These are phyloP conservation scores for Tenualosa ilisha DNA, from an alignment of 2,797 vertebrate genomes.

Conservation along the genomic window DNA sequence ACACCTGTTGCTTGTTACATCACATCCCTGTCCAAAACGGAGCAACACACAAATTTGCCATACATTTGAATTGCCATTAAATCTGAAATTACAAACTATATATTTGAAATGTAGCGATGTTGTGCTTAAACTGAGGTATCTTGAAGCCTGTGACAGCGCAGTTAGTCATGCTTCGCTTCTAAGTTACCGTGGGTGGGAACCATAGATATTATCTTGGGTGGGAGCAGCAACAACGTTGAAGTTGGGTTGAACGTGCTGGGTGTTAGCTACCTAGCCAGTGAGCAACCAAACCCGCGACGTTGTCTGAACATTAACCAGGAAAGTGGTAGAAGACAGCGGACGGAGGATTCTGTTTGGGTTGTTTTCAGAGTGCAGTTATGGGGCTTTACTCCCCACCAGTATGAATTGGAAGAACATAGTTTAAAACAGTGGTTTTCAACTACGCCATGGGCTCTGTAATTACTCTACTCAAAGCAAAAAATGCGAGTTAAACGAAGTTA, in stretches of 20 bases:
- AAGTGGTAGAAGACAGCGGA: not conserved
- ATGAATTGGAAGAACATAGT: slow-evolving; percentile 34
- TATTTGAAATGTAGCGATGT: too few relatives aligned
- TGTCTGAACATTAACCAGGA: slow-evolving; percentile 2
- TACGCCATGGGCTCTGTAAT: slow-evolving; percentile 24
- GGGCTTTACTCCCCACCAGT: slow-evolving; percentile 38
- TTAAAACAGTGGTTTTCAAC: slow-evolving; percentile 34
- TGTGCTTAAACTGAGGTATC: not conserved
- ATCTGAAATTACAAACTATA: too few relatives aligned
- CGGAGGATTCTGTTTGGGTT: not conserved
- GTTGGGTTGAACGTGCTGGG: not conserved
- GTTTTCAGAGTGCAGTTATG: slow-evolving; percentile 26
- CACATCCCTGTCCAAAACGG: not conserved
- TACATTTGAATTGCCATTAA: too few relatives aligned
- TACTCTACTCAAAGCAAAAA: slow-evolving; percentile 36
- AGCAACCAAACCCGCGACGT: slow-evolving; percentile 5
- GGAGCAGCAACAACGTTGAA: not conserved
- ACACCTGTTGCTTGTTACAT: slow-evolving; percentile 4
- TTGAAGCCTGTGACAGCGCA: not conserved
- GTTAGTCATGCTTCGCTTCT: not conserved
- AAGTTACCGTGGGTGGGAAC: slow-evolving; percentile 1
- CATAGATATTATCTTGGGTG: slow-evolving; percentile 18
- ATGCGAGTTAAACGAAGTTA: slow-evolving; percentile 53
- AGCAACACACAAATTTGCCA: not conserved
- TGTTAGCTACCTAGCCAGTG: not conserved